phyloP scores from a whole-genome alignment of 2,797 vertebrate genomes.

The Enteromius paludinosus region DNA sequence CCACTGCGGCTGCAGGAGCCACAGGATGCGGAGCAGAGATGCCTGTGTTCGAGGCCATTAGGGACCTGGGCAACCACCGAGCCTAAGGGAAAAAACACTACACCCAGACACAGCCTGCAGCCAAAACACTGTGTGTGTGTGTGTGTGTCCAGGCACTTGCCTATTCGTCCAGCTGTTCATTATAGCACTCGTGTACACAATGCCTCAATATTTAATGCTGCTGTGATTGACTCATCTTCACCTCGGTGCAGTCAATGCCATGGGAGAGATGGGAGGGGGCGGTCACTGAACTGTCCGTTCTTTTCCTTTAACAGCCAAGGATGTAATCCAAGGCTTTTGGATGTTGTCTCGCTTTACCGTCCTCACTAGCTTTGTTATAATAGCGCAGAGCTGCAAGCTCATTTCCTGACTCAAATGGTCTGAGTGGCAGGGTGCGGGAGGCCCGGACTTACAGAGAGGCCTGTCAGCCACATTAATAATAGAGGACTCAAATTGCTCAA shows the following conservation, averaged over 20 bases:
- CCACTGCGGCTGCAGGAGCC: constrained; percentile 51
- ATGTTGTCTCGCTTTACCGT: constrained; percentile 50
- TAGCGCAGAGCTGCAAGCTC: constrained; percentile 54
- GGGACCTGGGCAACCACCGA: constrained; percentile 61
- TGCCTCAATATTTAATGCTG: constrained; percentile 56
- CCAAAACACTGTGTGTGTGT: constrained; percentile 56
- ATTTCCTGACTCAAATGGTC: constrained; percentile 55
- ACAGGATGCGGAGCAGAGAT: constrained; percentile 70
- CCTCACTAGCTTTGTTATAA: constrained; percentile 47
- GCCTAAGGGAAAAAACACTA: constrained; percentile 61
- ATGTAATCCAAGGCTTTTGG: constrained; percentile 60
- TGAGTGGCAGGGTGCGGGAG: constrained; percentile 50
- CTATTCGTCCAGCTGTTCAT: constrained; percentile 40
- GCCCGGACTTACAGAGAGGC: constrained; percentile 45
- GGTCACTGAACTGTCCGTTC: constrained; percentile 43
- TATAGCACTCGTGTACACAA: constrained; percentile 42
- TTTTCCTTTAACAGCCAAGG: constrained; percentile 53
- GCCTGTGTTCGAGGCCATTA: constrained; percentile 58
- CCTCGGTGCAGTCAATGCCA: constrained; percentile 26
- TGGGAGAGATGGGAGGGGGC: constrained; percentile 29
- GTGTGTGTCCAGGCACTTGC: constrained; percentile 32
- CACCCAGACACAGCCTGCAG: constrained; percentile 61
- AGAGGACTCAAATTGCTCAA: constrained; percentile 55
- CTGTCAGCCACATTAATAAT: constrained; percentile 61
- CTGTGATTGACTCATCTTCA: constrained; percentile 56